Percentiles rank a stretch among this genome's conserved stretches.
phyloP scores from a whole-genome alignment of 2,113 vertebrate genomes.

The Thomomys bottae region DNA sequence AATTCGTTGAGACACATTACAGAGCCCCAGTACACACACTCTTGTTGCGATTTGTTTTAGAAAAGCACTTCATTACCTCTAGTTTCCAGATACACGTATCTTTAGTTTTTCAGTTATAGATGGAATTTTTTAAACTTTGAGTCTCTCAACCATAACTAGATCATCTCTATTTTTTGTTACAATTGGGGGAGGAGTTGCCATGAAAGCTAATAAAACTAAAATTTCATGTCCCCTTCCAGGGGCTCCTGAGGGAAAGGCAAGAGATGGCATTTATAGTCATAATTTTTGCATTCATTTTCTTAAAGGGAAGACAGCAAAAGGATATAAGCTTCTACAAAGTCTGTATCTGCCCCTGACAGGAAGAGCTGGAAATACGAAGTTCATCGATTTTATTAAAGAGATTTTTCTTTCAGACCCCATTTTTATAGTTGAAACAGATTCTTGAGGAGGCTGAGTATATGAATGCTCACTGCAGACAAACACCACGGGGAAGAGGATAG shows the following conservation, averaged over 20 bases:
- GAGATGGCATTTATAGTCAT: neutral
- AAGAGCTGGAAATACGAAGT: neutral
- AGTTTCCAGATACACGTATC: neutral
- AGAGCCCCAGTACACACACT: neutral
- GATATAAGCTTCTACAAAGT: neutral
- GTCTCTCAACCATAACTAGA: neutral
- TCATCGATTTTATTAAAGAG: neutral
- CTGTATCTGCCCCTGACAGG: neutral
- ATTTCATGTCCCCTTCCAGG: neutral
- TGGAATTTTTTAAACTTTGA: neutral
- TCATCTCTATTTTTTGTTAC: slow-evolving; percentile 18
- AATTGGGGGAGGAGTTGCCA: neutral
- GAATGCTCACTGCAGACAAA: neutral
- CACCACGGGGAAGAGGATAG: neutral
- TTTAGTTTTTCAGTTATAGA: neutral
- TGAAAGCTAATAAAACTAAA: slow-evolving; percentile 28
- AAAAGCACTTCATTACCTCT: neutral
- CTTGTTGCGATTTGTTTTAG: slow-evolving; percentile 23
- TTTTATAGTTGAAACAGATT: neutral
- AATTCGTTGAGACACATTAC: neutral
- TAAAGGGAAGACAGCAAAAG: neutral
- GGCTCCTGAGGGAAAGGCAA: neutral
- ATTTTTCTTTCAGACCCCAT: neutral
- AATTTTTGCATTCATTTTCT: neutral
- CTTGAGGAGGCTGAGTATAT: neutral